A percentile compares a stretch with the other conserved stretches of the same genome.
These are phyloP conservation scores for Porites cylindrica DNA, from an alignment of 92 coral and sea anemone genomes.

Conservation along the genomic window DNA sequence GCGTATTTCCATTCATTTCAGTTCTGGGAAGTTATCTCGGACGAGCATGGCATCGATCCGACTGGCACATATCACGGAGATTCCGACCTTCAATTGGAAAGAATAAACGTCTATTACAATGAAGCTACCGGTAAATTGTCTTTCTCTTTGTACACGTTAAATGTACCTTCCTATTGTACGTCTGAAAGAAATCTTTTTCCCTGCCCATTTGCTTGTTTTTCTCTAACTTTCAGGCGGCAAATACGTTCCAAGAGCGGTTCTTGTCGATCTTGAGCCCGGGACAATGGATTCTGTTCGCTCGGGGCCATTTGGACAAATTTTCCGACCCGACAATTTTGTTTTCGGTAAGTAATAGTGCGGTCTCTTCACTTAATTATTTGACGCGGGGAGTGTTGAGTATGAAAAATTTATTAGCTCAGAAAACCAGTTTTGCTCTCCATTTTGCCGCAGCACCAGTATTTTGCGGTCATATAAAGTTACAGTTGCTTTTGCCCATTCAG, in stretches of 20 bases:
- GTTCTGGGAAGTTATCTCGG: slow-evolving; percentile 98
- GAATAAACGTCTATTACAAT: slow-evolving; percentile 96
- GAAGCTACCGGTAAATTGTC: slow-evolving; percentile 88
- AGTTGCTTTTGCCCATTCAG: no score
- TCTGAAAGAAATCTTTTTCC: background rate
- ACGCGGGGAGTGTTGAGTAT: background rate
- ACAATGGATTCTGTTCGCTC: slow-evolving; percentile 97
- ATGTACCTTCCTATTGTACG: background rate
- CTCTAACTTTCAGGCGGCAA: slow-evolving; percentile 77
- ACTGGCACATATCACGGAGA: slow-evolving; percentile 98
- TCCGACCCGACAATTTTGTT: slow-evolving; percentile 93
- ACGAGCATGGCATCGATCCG: slow-evolving; percentile 98
- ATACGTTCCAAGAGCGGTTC: slow-evolving; percentile 87
- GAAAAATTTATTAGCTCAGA: background rate
- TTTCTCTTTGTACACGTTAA: background rate
- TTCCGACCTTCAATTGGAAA: slow-evolving; percentile 92
- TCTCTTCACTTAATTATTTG: background rate
- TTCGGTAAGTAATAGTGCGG: slow-evolving; percentile 72
- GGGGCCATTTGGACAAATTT: slow-evolving; percentile 94
- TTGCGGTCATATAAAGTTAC: background rate
- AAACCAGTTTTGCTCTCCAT: background rate
- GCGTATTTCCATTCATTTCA: slow-evolving; percentile 19
- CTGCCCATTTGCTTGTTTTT: background rate
- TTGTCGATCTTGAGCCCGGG: slow-evolving; percentile 93
- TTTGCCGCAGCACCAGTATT: background rate